Evolutionary conservation across 2,113 vertebrate genomes (phyloP), one percentile per base, ranked within the genome.

Genomic region (Stomatorhinus ivindoensis): DNA sequence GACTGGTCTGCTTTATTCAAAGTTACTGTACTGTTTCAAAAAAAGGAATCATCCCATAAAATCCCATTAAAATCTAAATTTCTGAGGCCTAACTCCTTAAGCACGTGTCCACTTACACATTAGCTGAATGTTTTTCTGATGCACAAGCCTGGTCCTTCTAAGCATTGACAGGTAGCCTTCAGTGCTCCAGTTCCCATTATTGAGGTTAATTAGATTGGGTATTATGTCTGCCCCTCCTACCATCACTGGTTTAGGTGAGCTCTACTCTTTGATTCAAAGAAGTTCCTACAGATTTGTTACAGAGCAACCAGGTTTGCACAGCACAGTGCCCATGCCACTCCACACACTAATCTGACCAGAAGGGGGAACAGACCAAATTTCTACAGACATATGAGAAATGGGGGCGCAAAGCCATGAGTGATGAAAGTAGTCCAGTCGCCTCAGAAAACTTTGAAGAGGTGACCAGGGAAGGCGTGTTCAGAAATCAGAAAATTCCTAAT

Each of bases 401-500:
- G 46, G 44, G 39, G 65, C n/a, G 55, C 24, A 65, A 11, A 80
- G 47, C 21, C 11, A 7, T 44, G 15, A 46, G 27, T 17, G 88
- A 42, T 4, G 27, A 47, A 2, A 85, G 39, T 15, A 87, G 53
- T 42, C 87, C 84, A 69, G 80, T 88, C 88, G 55, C 86, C 19
- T n/a, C 44, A 44, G 47, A 76, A 85, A 44, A 39, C 46, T 84
- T 27, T n/a, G 69, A 61, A 31, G 88, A 91, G 82, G 90, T 51
- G 58, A 90, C 24, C 55, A 13, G 48, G 27, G 83, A 89, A 50
- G 17, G 84, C 3, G 7, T 93, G 94, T 93, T 91, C 88, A 91
- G 89, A 84, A 85, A 93, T 93, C 92, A 94, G 94, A 91, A 76
- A 24, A 92, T 91, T 88, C 92, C 17, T 46, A 84, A 91, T 89